Base-by-base conservation (phyloP, 2,113 vertebrate genomes). In the Irena cyanogastra region DNA sequence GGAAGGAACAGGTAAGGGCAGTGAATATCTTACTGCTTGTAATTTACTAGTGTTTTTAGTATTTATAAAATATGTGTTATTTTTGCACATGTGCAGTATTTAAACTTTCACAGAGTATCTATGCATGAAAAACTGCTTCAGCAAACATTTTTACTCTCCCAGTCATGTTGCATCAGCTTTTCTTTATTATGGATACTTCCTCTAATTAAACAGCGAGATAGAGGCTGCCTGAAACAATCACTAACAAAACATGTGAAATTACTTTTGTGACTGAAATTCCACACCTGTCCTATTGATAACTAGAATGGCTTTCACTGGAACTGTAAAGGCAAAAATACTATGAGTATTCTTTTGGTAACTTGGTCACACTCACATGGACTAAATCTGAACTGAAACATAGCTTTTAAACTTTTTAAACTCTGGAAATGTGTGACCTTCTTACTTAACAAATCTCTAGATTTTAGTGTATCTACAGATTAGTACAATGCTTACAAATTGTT, bases 1-100 rank as follows among this genome's bases (percentile, higher is more conserved):
- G 3, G 6, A 96, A 96, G 6, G 52, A 79, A 54, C 30, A 96
- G 98, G 98, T 98, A 95, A 96, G 97, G 56, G 37, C 17, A 13
- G 3, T 30, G 10, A 16, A 3, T 33, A 19, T 61, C 50, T 93
- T 28, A 3, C 13, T 52, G n/a, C 20, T 83, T 79, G 33, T 69
- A 13, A 88, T 24, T 74, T 56, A 16, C 24, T 49, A 30, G 20
- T 47, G 39, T 56, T 74, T 54, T n/a, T 57, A 37, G 19, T 57
- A 15, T 86, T 74, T 88, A 26, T 71, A 50, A 90, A 79, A 50
- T 60, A 4, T 35, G 6, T 72, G 21, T 7, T 71, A 10, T 81
- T 69, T 50, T 44, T 78, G 41, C 31, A 17, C 0, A 0, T 52
- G 24, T 4, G 4, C 9, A 24, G 12, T 69, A 16, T 61, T 88